Evolutionary conservation across 2,113 vertebrate genomes (phyloP), one percentile per base, ranked within the genome.

Genomic region (Scortum barcoo): DNA sequence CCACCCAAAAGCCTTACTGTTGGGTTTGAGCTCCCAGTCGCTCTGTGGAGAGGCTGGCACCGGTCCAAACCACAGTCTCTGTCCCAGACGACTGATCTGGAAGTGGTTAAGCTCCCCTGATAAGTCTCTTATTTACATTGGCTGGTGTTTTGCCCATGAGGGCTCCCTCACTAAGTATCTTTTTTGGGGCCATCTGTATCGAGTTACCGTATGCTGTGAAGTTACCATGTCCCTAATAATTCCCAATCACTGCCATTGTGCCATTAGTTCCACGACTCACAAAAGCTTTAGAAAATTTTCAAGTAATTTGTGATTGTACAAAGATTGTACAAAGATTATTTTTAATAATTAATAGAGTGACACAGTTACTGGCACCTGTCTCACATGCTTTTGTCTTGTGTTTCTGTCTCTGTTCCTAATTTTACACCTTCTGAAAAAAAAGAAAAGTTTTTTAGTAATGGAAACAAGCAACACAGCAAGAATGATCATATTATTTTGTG

Each of bases 41-140:
- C 65, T 69, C 44, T 20, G 38, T 70, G n/a, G 46, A 62, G 75
- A 81, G 26, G 28, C 40, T 91, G 86, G 89, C 89, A 17, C 30
- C 8, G 53, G 16, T 83, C 87, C 86, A 90, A 74, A 84, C 81
- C 71, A 50, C 65, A 85, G 72, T 69, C 63, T 54, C 57, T 56
- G 40, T 82, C 78, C 83, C 90, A 90, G 88, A 92, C 71, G 26
- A 82, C 81, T 84, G 81, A 85, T 92, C 90, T 93, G 90, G 86
- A 90, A 87, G 76, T 81, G 76, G 76, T 93, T 92, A 76, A 76
- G 24, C 71, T 80, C 58, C 69, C 84, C 66, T 60, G 56, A 87
- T 78, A 85, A 75, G 33, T 81, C 60, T 67, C 38, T 69, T 72
- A 76, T 89, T 86, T 74, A 86, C 70, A 85, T 88, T 81, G 56